Evolutionary conservation across 2,888 invertebrate genomes (phyloP), one percentile per base, ranked within the genome.

Genomic region (Stramonita haemastoma): DNA sequence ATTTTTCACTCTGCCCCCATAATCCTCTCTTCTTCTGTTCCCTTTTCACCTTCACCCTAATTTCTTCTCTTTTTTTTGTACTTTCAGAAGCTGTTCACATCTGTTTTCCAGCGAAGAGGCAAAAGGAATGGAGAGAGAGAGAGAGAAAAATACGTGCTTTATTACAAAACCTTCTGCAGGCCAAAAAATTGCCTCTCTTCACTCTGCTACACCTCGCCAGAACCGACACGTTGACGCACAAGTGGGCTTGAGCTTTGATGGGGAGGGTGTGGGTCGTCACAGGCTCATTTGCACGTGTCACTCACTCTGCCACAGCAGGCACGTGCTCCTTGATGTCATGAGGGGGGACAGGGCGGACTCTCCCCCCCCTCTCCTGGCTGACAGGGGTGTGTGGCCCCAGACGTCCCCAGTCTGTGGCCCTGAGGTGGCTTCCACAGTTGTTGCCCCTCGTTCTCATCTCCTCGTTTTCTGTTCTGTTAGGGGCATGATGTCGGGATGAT

Each of bases 241-340:
- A 88, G 86, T 56, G 87, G 90, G 46, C 89, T 91, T 83, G 70
- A 87, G 90, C 91, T 91, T 90, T 91, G 91, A 90, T 91, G 89
- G 70, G 32, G 56, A 87, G 89, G 77, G 85, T 29, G 81, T 87
- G 36, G 60, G 87, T 87, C 87, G 89, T 89, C 89, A 90, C 89
- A 46, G 86, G 81, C 91, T 91, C 91, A 90, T 91, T 91, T 91
- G 91, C 89, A 85, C 87, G 77, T 89, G 91, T 91, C 90, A 90
- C 87, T 86, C 81, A 46, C 46, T 89, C 89, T 15, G 32, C 46
- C 89, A 90, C 91, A 91, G 87, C 29, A 85, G 86, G 88, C 83
- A 66, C 60, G 85, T n/a, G 46, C 70, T 87, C 86, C 90, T 90
- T 85, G 73, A 90, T 83, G 86, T 88, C 81, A 86, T 89, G 88